Percentiles rank a stretch among this genome's conserved stretches.
Conservation (phyloP, 2,797 vertebrate genomes). For the Vultur gryphus region DNA sequence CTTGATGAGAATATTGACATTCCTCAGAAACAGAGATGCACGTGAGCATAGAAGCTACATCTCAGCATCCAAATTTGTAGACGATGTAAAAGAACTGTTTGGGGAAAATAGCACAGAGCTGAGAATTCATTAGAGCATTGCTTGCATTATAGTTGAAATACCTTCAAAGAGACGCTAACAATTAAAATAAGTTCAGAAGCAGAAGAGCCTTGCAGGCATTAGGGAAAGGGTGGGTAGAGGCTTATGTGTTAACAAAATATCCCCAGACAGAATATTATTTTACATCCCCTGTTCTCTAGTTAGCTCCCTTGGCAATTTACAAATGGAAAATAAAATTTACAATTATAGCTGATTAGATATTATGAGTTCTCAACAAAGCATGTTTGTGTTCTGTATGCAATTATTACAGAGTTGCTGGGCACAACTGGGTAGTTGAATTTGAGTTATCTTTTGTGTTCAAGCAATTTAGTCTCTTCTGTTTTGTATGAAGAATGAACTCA, state of each 20-base stretch:
- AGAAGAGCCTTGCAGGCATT: constrained; percentile 9
- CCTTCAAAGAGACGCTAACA: constrained; percentile 49
- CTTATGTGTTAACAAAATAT: constrained; percentile 21
- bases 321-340: constrained; percentile 57
- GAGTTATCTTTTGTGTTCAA: constrained; percentile 33
- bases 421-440: constrained; percentile 30
- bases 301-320: constrained; percentile 39
- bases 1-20: background rate
- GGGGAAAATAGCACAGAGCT: background rate
- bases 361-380: constrained; percentile 44
- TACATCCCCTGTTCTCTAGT: background rate
- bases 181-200: constrained; percentile 16
- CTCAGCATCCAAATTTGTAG: background rate
- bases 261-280: constrained; percentile 32
- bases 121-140: constrained; percentile 11
- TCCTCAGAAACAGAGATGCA: background rate
- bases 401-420: constrained; percentile 28
- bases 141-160: background rate
- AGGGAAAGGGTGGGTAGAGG: background rate
- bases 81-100: background rate
- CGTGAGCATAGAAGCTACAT: background rate
- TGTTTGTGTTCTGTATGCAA: constrained; percentile 27
- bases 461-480: constrained; percentile 15
- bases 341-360: constrained; percentile 61
- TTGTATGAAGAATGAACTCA: background rate